Base-by-base conservation (phyloP, 2,888 invertebrate species). In the Meteorus colon region DNA sequence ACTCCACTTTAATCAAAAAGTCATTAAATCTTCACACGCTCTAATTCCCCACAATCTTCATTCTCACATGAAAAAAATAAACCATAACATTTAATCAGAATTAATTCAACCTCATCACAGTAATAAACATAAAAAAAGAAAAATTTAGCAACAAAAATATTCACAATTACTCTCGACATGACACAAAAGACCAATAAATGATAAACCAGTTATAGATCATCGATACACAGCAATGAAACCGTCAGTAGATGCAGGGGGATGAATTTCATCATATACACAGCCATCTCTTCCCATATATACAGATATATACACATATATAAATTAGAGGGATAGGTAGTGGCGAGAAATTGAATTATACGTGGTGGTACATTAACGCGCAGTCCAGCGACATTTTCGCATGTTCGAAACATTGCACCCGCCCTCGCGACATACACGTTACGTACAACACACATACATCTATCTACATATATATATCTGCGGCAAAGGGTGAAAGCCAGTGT, bases 331-430 rank as follows among this genome's bases (percentile, higher is more conserved):
- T 71, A 79, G 78, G 66, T 76, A 72, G 76, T 73, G 77, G 77
- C 77, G 80, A 73, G 79, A 82, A 82, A 82, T 82, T 82, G 81
- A 82, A 82, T 81, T 81, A 81, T 82, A 79, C 75, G 19, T 55
- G 80, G 78, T 69, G 80, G 75, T 77, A 79, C 78, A 77, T 81
- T 81, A 81, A 81, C 77, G 77, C 76, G n/a, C 55, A 74, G 79
- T 78, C 78, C 73, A 55, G 79, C 77, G 81, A 81, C 80, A 82
- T 82, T 82, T 81, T 82, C 82, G 69, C 80, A 79, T 77, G 79
- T 80, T 81, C 78, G 77, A 81, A 81, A 79, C 78, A 81, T 78
- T 72, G 69, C 59, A 68, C 51, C 55, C 73, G 63, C 10, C 45
- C 19, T n/a, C 29, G 51, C 31, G 34, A 73, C 24, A 31, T n/a